Percentiles rank a stretch among this genome's conserved stretches.
phyloP scores from a whole-genome alignment of 2,797 vertebrate species.

The Gallirallus australis region DNA sequence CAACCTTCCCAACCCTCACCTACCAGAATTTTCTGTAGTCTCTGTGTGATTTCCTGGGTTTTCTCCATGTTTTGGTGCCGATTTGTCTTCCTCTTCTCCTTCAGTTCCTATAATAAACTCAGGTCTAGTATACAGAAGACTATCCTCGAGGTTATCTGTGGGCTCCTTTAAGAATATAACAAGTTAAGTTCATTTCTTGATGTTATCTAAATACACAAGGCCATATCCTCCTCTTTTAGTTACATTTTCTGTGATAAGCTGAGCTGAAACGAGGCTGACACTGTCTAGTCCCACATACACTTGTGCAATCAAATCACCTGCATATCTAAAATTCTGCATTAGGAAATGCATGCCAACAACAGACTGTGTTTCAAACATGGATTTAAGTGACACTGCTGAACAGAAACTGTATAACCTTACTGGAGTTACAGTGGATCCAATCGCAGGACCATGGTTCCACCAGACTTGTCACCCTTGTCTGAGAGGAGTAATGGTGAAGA shows the following conservation, averaged over 20 bases:
- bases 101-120: constrained; percentile 87
- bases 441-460: background rate
- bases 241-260: background rate
- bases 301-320: background rate
- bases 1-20: constrained; percentile 33
- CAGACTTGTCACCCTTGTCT: background rate
- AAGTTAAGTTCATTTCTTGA: constrained; percentile 24
- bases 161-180: constrained; percentile 86
- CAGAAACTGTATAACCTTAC: background rate
- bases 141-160: constrained; percentile 95
- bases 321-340: background rate
- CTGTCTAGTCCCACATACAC: background rate
- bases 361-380: background rate
- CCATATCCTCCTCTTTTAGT: background rate
- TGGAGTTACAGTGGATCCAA: background rate
- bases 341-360: background rate
- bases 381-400: background rate
- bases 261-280: background rate
- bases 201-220: background rate
- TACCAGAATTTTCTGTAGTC: constrained; percentile 84
- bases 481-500: background rate
- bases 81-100: constrained; percentile 86
- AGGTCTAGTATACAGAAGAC: constrained; percentile 87
- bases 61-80: constrained; percentile 78
- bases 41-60: constrained; percentile 84